Evolutionary conservation across 2,797 vertebrate genomes (phyloP).

Genomic region (Melopsittacus undulatus): DNA sequence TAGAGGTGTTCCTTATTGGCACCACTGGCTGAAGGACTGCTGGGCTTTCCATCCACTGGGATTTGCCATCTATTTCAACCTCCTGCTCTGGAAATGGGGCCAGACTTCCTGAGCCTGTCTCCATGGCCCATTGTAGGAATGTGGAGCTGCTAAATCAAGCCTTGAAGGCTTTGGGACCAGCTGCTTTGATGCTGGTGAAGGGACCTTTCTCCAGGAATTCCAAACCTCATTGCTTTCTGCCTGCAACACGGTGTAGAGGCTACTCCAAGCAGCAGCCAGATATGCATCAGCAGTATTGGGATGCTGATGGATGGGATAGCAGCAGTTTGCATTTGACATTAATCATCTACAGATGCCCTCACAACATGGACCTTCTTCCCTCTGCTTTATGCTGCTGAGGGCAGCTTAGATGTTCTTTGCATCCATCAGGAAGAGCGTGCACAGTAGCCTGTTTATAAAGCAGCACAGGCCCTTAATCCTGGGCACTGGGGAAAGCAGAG

Average conservation of each 20-base stretch:
- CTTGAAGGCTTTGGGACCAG: background rate
- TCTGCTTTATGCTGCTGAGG: background rate
- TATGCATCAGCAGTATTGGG: rapidly evolving
- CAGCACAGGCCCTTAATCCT: background rate
- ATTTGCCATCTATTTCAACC: background rate
- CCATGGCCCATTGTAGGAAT: background rate
- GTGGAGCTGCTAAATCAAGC: background rate
- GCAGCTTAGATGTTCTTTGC: background rate
- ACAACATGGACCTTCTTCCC: background rate
- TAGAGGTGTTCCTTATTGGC: background rate
- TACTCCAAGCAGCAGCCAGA: background rate
- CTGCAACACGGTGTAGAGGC: rapidly evolving
- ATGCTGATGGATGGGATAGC: rapidly evolving
- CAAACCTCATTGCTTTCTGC: background rate
- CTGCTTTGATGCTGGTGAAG: background rate
- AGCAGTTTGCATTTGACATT: rapidly evolving
- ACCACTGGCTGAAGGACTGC: background rate
- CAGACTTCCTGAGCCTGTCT: background rate
- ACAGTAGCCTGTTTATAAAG: background rate
- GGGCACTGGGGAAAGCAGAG: background rate
- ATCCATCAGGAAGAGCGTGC: background rate
- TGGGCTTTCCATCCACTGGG: background rate
- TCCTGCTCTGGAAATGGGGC: background rate
- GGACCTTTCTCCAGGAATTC: background rate
- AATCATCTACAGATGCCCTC: background rate